These are phyloP conservation scores for Aspiorhynchus laticeps DNA, from an alignment of 2,113 vertebrate genomes.

Conservation along the genomic window DNA sequence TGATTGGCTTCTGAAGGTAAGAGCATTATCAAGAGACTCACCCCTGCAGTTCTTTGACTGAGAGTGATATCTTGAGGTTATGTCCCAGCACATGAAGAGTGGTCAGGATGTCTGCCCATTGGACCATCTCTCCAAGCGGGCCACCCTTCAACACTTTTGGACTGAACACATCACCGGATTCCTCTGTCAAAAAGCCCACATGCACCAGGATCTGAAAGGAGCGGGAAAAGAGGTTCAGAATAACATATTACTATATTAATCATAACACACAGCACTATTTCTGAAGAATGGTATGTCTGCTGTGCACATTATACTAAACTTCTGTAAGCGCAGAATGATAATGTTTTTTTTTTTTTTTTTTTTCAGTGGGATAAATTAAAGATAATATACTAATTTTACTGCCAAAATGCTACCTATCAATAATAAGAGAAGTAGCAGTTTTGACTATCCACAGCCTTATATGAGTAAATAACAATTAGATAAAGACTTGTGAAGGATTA, in stretches of 20 bases:
- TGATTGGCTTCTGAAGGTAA: not conserved
- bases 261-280: not conserved
- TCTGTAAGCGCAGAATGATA: not conserved
- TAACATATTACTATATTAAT: not conserved
- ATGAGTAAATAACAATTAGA: not conserved
- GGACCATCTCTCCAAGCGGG: slow-evolving; percentile 97
- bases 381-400: too few species aligned
- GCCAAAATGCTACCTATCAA: too few species aligned
- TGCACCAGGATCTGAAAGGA: slow-evolving; percentile 87
- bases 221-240: not conserved
- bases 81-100: slow-evolving; percentile 92
- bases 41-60: slow-evolving; percentile 97
- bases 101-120: slow-evolving; percentile 97
- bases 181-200: slow-evolving; percentile 95
- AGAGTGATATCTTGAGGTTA: slow-evolving; percentile 87
- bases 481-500: not conserved
- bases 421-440: not conserved
- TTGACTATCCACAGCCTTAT: not conserved
- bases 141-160: slow-evolving; percentile 94
- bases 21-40: slow-evolving; percentile 68
- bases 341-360: too few species aligned
- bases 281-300: not conserved
- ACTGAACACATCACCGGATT: slow-evolving; percentile 97
- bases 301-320: not conserved
- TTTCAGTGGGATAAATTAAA: too few species aligned